Conservation (phyloP, 30 jellyfish, hydroid and myxozoan genomes). For the Aurelia aurita region DNA sequence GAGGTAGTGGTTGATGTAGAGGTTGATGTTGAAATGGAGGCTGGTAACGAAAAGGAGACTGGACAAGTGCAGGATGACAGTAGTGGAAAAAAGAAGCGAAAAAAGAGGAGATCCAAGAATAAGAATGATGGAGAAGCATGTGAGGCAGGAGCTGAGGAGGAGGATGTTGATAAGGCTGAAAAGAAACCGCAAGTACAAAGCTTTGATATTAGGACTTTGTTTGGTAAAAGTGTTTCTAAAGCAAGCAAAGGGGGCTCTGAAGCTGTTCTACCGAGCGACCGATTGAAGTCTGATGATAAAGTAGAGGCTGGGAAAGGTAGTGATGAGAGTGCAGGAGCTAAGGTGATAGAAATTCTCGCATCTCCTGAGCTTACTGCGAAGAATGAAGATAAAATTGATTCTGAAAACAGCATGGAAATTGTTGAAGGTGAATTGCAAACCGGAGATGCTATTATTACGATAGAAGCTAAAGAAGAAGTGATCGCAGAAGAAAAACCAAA, state of each 20-base stretch:
- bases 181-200: too few species aligned
- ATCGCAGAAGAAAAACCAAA: slow-evolving; percentile 1
- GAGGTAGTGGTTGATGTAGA: not conserved
- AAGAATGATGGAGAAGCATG: too few species aligned
- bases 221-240: too few species aligned
- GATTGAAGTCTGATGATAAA: not conserved
- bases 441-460: not conserved
- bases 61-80: not conserved
- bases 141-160: too few species aligned
- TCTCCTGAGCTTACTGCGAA: not conserved
- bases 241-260: too few species aligned
- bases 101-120: slow-evolving; percentile 1
- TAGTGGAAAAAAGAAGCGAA: not conserved
- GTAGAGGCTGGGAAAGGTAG: not conserved
- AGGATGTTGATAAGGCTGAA: too few species aligned
- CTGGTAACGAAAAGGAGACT: not conserved
- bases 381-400: not conserved
- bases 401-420: not conserved
- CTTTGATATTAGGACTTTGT: too few species aligned
- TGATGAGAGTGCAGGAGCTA: not conserved
- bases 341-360: too few species aligned
- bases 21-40: not conserved
- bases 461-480: not conserved
- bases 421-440: not conserved
- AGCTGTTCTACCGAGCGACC: too few species aligned